Conservation (phyloP, 2,888 invertebrate species). For the Eupithecia dodoneata region DNA sequence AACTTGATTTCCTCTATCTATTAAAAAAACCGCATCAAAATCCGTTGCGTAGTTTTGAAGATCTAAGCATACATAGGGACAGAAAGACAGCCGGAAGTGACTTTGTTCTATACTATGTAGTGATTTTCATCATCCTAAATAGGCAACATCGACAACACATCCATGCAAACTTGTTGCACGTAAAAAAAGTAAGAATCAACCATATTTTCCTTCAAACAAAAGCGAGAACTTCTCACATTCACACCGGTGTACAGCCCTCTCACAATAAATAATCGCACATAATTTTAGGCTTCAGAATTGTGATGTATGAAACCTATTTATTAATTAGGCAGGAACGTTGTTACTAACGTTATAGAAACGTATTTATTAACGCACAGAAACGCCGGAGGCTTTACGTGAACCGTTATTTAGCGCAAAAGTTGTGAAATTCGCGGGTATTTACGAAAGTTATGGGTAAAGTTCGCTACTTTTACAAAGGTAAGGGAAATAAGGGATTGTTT, state of each 20-base stretch:
- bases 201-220: not conserved
- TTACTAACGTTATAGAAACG: slow-evolving; percentile 16
- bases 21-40: no score
- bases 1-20: no score
- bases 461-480: slow-evolving; percentile 9
- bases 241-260: not conserved
- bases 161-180: not conserved
- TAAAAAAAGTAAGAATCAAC: not conserved
- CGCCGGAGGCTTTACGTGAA: slow-evolving; percentile 21
- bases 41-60: no score
- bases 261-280: slow-evolving; percentile 33
- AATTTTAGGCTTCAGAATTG: slow-evolving; percentile 46
- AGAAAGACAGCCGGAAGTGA: no score
- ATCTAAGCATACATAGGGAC: no score
- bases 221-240: not conserved
- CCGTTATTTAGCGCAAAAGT: slow-evolving; percentile 33
- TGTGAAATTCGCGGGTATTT: slow-evolving; percentile 17
- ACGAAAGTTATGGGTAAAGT: slow-evolving; percentile 31
- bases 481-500: slow-evolving; percentile 5
- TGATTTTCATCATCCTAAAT: no score
- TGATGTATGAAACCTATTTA: slow-evolving; percentile 53
- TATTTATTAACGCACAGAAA: slow-evolving; percentile 11
- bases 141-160: no score
- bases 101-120: no score
- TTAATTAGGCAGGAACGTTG: slow-evolving; percentile 44